Base-by-base conservation (phyloP, 2,113 vertebrate genomes). In the Xerus inauris region DNA sequence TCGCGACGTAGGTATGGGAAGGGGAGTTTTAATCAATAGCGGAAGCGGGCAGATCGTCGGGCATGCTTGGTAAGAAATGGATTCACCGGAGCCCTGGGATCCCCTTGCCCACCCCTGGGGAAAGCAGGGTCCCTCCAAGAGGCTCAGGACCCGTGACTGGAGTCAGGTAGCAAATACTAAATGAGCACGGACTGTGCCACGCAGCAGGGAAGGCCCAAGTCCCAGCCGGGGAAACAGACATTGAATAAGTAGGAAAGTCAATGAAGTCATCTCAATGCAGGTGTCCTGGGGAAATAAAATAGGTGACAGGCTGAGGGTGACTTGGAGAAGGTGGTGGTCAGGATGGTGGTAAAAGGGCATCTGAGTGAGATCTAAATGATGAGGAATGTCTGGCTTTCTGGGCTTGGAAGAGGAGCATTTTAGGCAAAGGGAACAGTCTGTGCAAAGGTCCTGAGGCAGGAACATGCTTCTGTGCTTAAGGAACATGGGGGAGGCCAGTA, bases 391-490 rank as follows among this genome's bases (percentile, higher is more conserved):
- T 67, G 45, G 22, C 59, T 77, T 32, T 77, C 35, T 77, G 85
- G 88, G 24, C 40, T 19, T 62, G 38, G 51, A 47, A 54, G 83
- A 42, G 47, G 38, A 81, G 28, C 38, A 28, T 71, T 89, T 62
- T 4, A 75, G 65, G 80, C 45, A 19, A 40, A n/a, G 38, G 57
- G 13, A 72, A 3, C 7, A 54, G 49, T 26, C 17, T 35, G 35
- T 91, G 91, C 72, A 67, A 91, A 94, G 84, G 67, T 5, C 89
- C 79, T 40, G 80, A 1, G 85, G 85, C 76, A 20, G 88, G 26
- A 94, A 32, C 4, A 0, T 17, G 32, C 4, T 19, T 6, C 2
- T 30, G 12, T 24, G 13, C 26, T 32, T 9, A 10, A n/a, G 45
- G 2, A 32, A 26, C n/a, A 11, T 1, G 2, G 64, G 75, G 71